Evolutionary conservation across 2,113 vertebrate species (phyloP).

Genomic region (Pomatostomus ruficeps): DNA sequence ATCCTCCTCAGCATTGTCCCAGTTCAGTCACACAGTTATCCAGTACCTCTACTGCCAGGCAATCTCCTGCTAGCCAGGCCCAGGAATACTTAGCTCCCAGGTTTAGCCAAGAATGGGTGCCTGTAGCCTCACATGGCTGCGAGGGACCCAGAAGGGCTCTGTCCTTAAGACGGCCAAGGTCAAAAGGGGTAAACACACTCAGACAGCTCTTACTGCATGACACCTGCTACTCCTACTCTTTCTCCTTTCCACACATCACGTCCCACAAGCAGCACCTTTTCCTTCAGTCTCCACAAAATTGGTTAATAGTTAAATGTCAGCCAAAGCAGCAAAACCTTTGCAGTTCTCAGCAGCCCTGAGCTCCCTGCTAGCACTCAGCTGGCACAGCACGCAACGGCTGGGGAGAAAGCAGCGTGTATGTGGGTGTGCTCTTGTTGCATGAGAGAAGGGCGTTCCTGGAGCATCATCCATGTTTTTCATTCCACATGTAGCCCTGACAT

Average conservation of each 20-base stretch:
- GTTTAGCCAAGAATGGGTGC: background rate
- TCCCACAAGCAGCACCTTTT: background rate
- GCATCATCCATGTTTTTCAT: background rate
- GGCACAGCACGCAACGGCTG: background rate
- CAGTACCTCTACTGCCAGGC: background rate
- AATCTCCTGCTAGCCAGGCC: background rate
- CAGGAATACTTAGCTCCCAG: background rate
- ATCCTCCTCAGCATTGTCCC: background rate
- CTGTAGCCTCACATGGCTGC: background rate
- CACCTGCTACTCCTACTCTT: constrained; percentile 1
- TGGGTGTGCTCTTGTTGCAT: background rate
- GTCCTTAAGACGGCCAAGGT: background rate
- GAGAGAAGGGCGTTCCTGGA: background rate
- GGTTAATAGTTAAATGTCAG: constrained; percentile 12
- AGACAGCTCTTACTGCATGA: background rate
- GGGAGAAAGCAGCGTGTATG: fast-evolving
- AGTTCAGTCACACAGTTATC: background rate
- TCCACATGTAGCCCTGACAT: background rate
- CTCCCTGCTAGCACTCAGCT: background rate
- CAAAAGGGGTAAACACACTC: background rate
- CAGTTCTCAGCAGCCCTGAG: background rate
- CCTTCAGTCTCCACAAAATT: background rate
- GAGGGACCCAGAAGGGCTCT: background rate
- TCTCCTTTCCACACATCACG: background rate
- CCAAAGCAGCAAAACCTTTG: background rate